Conservation (phyloP, 2,797 vertebrate genomes). For the Falco novaeseelandiae region DNA sequence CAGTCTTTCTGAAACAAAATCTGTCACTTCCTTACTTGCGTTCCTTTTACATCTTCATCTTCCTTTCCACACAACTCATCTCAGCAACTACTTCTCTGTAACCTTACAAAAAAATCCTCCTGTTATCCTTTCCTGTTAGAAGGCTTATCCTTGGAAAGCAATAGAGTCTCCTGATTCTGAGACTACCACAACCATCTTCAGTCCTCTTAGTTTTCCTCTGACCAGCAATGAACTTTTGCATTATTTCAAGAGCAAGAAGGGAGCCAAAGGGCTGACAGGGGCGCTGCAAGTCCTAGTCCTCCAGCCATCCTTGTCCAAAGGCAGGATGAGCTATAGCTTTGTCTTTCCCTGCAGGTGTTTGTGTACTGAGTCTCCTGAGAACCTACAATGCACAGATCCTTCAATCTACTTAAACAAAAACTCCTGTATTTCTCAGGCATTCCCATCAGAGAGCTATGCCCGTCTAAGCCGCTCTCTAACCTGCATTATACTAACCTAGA, state of each 20-base stretch:
- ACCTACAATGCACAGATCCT: not conserved
- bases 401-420: not conserved
- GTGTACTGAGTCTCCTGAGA: not conserved
- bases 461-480: not conserved
- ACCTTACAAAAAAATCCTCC: not conserved
- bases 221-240: not conserved
- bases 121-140: not conserved
- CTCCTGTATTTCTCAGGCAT: not conserved
- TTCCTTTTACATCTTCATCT: not conserved
- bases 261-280: not conserved
- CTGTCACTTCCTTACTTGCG: not conserved
- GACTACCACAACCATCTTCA: not conserved
- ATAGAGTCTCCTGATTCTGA: not conserved
- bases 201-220: not conserved
- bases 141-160: not conserved
- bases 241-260: not conserved
- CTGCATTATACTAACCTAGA: not conserved
- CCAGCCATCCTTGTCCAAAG: not conserved
- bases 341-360: not conserved
- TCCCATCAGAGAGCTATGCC: not conserved
- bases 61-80: not conserved
- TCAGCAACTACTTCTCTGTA: not conserved
- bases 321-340: not conserved
- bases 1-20: not conserved
- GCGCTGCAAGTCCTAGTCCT: not conserved